Evolutionary conservation across 1,140 invertebrate species (phyloP).

Genomic region (Augochlora pura): DNA sequence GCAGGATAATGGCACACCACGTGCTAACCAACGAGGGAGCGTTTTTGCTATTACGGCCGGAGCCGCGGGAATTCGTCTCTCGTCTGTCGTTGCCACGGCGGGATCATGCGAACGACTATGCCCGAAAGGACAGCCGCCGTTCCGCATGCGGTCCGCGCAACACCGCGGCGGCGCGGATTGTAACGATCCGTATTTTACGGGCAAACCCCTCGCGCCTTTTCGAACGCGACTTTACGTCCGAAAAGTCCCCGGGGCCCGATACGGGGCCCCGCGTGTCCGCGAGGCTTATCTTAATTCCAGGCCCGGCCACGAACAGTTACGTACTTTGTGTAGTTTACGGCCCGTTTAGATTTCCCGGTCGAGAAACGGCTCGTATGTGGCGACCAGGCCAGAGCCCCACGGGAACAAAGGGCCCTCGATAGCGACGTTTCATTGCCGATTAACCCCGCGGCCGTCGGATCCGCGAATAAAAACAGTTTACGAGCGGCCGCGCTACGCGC

Average conservation of each 20-base stretch:
- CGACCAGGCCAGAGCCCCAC: background rate
- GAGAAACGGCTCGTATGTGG: background rate
- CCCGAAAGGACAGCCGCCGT: slow-evolving; percentile 36
- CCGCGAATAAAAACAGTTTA: slow-evolving; percentile 24
- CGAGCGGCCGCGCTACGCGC: background rate
- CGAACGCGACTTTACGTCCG: slow-evolving; percentile 26
- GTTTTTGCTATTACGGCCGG: slow-evolving; percentile 51
- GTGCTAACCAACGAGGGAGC: slow-evolving; percentile 52
- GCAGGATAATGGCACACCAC: slow-evolving; percentile 61
- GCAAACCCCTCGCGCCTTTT: background rate
- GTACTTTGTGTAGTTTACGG: slow-evolving; percentile 48
- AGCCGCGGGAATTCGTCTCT: slow-evolving; percentile 32
- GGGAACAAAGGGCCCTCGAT: slow-evolving; percentile 32
- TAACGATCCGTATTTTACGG: slow-evolving; percentile 55
- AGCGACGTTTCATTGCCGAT: slow-evolving; percentile 37
- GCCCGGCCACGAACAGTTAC: slow-evolving; percentile 19
- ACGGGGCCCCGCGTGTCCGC: slow-evolving; percentile 17
- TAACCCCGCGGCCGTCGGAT: slow-evolving; percentile 27
- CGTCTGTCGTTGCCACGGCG: no score
- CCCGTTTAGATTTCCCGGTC: slow-evolving; percentile 35
- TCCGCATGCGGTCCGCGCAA: slow-evolving; percentile 47
- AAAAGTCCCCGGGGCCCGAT: slow-evolving; percentile 28
- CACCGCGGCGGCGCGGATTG: slow-evolving; percentile 24
- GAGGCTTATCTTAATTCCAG: slow-evolving; percentile 49
- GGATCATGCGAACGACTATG: background rate